Conservation (phyloP, 2,797 vertebrate genomes). For the Chiropotes sagulatus region DNA sequence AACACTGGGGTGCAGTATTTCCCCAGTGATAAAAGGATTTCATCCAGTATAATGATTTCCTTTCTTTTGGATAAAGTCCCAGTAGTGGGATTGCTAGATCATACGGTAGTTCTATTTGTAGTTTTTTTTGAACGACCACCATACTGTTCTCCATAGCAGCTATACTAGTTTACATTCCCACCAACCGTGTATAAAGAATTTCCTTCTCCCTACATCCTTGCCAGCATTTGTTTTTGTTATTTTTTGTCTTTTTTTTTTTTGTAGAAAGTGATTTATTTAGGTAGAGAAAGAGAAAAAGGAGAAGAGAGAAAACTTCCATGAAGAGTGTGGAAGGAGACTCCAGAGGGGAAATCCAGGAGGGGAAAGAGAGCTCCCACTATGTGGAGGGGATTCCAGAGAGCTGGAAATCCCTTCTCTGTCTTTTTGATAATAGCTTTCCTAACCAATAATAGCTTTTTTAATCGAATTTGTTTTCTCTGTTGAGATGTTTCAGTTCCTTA, state of each 20-base stretch:
- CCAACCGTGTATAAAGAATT: background rate
- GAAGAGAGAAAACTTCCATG: too few species aligned
- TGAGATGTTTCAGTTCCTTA: background rate
- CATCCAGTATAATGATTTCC: background rate
- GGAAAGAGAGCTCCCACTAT: too few species aligned
- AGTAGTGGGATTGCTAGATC: background rate
- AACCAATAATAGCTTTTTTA: background rate
- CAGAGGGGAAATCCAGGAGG: too few species aligned
- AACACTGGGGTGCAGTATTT: background rate
- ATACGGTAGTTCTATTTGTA: background rate
- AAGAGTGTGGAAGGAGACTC: too few species aligned
- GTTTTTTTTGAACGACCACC: background rate
- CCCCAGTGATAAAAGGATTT: background rate
- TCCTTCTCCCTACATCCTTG: background rate
- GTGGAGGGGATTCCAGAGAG: too few species aligned
- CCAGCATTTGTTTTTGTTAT: background rate
- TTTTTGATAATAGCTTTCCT: background rate
- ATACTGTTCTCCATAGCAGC: background rate
- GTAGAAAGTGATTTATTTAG: too few species aligned
- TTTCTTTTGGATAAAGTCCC: background rate
- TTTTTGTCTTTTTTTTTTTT: background rate
- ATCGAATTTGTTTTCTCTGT: background rate
- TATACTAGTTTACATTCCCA: background rate
- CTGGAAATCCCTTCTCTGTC: background rate
- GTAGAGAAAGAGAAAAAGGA: too few species aligned